phyloP scores from a whole-genome alignment of 2,888 invertebrate genomes.

The Eustalomyia histrio region DNA sequence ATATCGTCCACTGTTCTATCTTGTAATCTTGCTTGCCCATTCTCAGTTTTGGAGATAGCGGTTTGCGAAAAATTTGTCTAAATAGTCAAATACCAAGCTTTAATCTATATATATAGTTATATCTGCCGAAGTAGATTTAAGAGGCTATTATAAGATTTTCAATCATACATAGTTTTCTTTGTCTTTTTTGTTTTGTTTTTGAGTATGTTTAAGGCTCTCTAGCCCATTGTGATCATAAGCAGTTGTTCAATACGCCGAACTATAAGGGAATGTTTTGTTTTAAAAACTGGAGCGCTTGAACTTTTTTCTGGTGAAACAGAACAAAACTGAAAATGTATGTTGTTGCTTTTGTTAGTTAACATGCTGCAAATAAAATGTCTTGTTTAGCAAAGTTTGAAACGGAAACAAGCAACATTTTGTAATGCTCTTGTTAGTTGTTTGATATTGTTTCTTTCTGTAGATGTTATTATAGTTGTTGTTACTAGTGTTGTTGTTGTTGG shows the following conservation, averaged over 20 bases:
- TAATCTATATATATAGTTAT: too few relatives aligned
- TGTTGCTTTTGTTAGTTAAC: conserved; percentile 42
- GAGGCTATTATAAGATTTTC: too few relatives aligned
- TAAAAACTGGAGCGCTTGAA: conserved; percentile 45
- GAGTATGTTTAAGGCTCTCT: too few relatives aligned
- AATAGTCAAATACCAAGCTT: too few relatives aligned
- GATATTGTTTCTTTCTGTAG: conserved; percentile 42
- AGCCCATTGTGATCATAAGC: background rate
- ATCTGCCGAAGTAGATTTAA: too few relatives aligned
- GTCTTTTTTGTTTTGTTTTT: too few relatives aligned
- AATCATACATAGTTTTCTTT: too few relatives aligned
- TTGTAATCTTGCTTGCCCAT: too few relatives aligned
- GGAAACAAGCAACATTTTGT: conserved; percentile 74
- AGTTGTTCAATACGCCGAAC: conserved; percentile 33
- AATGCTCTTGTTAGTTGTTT: conserved; percentile 65
- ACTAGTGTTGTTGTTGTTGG: conserved; percentile 12
- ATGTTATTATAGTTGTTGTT: conserved; percentile 28
- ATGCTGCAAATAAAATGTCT: conserved; percentile 71
- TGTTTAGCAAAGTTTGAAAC: conserved; percentile 77
- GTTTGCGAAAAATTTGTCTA: too few relatives aligned
- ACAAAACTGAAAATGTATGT: background rate
- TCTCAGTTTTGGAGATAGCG: too few relatives aligned
- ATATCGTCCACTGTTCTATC: too few relatives aligned
- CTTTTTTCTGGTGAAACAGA: conserved; percentile 6
- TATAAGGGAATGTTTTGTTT: conserved; percentile 20